phyloP scores from a whole-genome alignment of 53 echinoderm and acorn worm species.

The Hippasteria phrygiana region DNA sequence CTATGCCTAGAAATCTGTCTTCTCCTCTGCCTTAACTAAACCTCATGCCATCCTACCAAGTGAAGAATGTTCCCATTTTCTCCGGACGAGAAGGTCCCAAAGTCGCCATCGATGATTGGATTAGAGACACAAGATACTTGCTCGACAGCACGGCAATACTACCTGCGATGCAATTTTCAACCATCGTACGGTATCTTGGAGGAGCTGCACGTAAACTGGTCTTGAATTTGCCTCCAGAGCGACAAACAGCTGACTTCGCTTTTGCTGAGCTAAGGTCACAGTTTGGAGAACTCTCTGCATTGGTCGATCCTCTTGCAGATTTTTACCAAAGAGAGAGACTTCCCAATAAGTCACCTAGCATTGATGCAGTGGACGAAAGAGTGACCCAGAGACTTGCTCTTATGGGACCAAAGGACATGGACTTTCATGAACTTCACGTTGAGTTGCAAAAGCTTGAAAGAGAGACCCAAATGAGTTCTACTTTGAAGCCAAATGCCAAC shows the following conservation, averaged over 20 bases:
- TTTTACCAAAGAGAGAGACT: slow-evolving; percentile 31
- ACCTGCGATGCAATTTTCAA: neutral
- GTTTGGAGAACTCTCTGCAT: neutral
- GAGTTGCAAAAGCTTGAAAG: neutral
- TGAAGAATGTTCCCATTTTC: slow-evolving; percentile 48
- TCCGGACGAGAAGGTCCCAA: slow-evolving; percentile 24
- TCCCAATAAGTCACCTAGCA: slow-evolving; percentile 40
- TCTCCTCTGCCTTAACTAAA: neutral
- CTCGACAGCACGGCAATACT: slow-evolving; percentile 8
- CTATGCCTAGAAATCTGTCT: neutral
- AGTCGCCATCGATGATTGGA: slow-evolving; percentile 43
- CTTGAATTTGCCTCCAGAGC: slow-evolving; percentile 18
- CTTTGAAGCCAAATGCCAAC: neutral
- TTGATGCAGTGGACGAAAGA: slow-evolving; percentile 36
- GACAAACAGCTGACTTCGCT: neutral
- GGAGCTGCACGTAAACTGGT: slow-evolving; percentile 22
- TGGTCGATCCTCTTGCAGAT: slow-evolving; percentile 27
- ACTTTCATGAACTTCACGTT: neutral
- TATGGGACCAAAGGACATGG: slow-evolving; percentile 29
- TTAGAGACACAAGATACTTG: slow-evolving; percentile 37
- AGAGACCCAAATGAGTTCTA: neutral
- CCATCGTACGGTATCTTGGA: neutral
- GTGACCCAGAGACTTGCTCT: slow-evolving; percentile 33
- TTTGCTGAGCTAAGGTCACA: slow-evolving; percentile 26
- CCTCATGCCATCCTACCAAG: slow-evolving; percentile 36